phyloP scores from a whole-genome alignment of 2,888 invertebrate species.

The Aleiodes testaceus region DNA sequence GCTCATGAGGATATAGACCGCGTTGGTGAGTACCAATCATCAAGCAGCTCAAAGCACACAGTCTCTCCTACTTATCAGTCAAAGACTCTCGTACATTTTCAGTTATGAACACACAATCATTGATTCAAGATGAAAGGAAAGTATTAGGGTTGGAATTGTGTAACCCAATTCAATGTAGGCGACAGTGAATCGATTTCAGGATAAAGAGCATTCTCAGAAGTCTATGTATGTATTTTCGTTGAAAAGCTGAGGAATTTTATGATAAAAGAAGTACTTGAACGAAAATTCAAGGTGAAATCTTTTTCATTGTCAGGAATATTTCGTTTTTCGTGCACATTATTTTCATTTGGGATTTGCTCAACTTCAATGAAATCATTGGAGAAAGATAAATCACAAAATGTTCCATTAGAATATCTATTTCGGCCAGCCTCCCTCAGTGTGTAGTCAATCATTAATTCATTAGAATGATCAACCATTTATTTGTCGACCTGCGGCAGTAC shows the following conservation, averaged over 20 bases:
- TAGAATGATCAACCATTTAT: constrained; percentile 30
- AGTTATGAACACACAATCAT: not conserved
- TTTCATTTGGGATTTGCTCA: too few relatives aligned
- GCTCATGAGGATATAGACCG: constrained; percentile 68
- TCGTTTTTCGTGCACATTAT: too few relatives aligned
- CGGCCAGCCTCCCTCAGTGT: too few relatives aligned
- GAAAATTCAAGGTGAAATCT: too few relatives aligned
- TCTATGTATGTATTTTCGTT: constrained; percentile 15
- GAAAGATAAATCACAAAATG: too few relatives aligned
- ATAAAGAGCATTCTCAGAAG: constrained; percentile 25
- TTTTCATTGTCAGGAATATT: too few relatives aligned
- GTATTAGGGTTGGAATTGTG: not conserved
- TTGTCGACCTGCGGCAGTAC: constrained; percentile 16
- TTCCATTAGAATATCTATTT: too few relatives aligned
- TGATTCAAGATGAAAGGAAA: constrained; percentile 24
- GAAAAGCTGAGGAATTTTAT: too few relatives aligned
- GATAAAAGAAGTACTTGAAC: too few relatives aligned
- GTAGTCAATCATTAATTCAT: constrained; percentile 26
- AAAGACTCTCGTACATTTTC: too few relatives aligned
- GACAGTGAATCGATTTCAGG: constrained; percentile 5
- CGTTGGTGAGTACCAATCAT: constrained; percentile 62
- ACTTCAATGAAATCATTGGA: too few relatives aligned
- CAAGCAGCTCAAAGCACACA: not conserved
- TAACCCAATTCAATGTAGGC: not conserved
- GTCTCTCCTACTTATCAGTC: not conserved